phyloP scores from a whole-genome alignment of 2,113 vertebrate species.

The Tretioscincus oriximinensis region DNA sequence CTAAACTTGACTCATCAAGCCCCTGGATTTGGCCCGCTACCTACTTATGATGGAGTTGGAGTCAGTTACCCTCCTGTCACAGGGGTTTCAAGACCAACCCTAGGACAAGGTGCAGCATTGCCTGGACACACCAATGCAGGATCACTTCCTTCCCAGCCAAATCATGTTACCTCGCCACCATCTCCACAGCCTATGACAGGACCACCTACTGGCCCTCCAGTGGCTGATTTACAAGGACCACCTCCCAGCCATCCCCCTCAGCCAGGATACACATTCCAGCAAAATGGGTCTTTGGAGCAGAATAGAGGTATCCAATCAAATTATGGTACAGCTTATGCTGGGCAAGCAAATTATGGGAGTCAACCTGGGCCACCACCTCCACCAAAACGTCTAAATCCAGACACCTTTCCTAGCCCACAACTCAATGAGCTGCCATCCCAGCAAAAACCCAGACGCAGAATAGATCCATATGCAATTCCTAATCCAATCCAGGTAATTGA shows the following conservation, averaged over 20 bases:
- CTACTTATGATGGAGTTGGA: constrained; percentile 73
- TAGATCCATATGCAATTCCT: no score
- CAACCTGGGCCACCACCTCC: no score
- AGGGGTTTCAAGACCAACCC: constrained; percentile 71
- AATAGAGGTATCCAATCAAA: no score
- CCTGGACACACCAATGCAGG: constrained; percentile 72
- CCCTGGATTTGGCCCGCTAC: constrained; percentile 73
- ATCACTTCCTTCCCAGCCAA: constrained; percentile 77
- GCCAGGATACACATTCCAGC: constrained; percentile 87
- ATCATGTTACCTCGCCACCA: constrained; percentile 83
- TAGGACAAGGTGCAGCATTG: constrained; percentile 72
- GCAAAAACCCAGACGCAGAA: no score
- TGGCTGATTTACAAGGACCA: constrained; percentile 74
- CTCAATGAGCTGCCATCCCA: no score
- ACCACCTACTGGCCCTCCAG: constrained; percentile 68
- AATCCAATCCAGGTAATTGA: constrained; percentile 99
- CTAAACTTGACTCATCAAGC: constrained; percentile 70
- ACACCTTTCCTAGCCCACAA: no score
- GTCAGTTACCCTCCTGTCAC: constrained; percentile 60
- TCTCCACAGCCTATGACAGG: constrained; percentile 60
- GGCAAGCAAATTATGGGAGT: no score
- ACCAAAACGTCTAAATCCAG: no score
- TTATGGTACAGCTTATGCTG: no score
- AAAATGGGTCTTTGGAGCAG: no score
- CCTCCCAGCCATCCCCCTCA: constrained; percentile 72